phyloP scores from a whole-genome alignment of 2,113 vertebrate genomes.

The Thamnophis sirtalis region DNA sequence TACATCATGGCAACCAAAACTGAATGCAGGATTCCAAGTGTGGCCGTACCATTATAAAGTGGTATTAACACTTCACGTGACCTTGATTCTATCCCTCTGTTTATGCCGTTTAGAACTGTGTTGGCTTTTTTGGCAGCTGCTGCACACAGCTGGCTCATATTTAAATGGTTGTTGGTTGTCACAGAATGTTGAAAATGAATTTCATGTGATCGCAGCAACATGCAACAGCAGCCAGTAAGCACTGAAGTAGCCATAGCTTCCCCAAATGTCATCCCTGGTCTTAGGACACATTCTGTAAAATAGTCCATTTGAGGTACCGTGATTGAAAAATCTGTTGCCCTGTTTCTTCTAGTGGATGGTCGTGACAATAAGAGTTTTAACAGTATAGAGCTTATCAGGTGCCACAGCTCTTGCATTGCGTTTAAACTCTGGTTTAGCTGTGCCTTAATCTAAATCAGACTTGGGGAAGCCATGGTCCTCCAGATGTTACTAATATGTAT shows the following conservation, averaged over 20 bases:
- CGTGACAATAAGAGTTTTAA: not conserved
- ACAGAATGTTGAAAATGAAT: not conserved
- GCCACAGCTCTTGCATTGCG: not conserved
- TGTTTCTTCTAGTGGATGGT: not conserved
- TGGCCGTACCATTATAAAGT: no score
- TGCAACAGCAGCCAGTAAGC: no score
- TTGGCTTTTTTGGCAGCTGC: no score
- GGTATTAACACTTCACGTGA: no score
- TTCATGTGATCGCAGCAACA: no score
- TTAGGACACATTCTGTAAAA: not conserved
- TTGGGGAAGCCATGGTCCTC: not conserved
- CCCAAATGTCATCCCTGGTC: not conserved
- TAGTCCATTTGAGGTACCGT: not conserved
- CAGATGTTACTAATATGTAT: not conserved
- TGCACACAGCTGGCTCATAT: no score
- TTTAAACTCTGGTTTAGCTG: not conserved
- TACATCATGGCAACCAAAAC: no score
- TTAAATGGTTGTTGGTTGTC: not conserved
- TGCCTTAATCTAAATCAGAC: not conserved
- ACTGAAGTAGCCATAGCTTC: no score
- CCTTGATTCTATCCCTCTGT: no score
- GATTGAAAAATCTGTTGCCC: not conserved
- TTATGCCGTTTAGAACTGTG: no score
- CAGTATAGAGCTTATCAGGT: not conserved
- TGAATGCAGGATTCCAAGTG: no score